These are phyloP conservation scores for Drosophila lacicola DNA, from an alignment of 2,888 invertebrate genomes.

Conservation along the genomic window DNA sequence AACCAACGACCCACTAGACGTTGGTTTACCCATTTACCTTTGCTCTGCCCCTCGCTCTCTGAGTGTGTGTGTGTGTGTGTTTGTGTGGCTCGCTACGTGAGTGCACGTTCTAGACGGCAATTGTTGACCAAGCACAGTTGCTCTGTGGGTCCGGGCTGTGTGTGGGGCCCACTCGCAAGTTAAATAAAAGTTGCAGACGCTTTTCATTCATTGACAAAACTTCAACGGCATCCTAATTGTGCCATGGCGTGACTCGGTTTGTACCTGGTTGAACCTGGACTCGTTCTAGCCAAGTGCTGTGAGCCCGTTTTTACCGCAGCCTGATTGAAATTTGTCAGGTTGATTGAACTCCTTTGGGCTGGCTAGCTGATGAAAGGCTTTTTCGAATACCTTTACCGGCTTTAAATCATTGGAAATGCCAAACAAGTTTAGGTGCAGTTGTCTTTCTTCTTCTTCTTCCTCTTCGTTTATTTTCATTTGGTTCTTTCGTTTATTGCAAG, in stretches of 20 bases:
- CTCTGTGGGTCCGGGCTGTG: slow-evolving; percentile 22
- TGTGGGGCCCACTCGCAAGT: slow-evolving; percentile 57
- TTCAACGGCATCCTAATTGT: slow-evolving; percentile 75
- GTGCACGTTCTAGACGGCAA: slow-evolving; percentile 63
- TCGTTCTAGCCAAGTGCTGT: slow-evolving; percentile 10
- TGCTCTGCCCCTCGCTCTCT: background rate
- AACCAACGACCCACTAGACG: slow-evolving; percentile 33
- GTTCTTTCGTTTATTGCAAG: slow-evolving; percentile 39
- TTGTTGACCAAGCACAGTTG: slow-evolving; percentile 68
- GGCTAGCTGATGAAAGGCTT: slow-evolving; percentile 36
- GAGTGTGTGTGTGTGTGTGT: slow-evolving; percentile 12
- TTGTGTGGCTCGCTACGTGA: slow-evolving; percentile 48
- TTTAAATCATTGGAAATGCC: slow-evolving; percentile 61
- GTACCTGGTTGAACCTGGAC: slow-evolving; percentile 14
- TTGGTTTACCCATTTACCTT: slow-evolving; percentile 46
- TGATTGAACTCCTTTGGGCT: slow-evolving; percentile 69
- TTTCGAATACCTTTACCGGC: slow-evolving; percentile 22
- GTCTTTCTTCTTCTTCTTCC: slow-evolving; percentile 6
- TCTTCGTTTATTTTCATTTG: slow-evolving; percentile 18
- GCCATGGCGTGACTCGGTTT: slow-evolving; percentile 63
- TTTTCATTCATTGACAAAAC: slow-evolving; percentile 76
- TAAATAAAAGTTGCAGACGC: slow-evolving; percentile 78
- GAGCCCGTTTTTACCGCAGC: slow-evolving; percentile 61
- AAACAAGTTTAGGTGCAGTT: slow-evolving; percentile 49
- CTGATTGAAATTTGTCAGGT: slow-evolving; percentile 78